phyloP scores from a whole-genome alignment of 2,797 vertebrate genomes.

The Sebastes reedi region DNA sequence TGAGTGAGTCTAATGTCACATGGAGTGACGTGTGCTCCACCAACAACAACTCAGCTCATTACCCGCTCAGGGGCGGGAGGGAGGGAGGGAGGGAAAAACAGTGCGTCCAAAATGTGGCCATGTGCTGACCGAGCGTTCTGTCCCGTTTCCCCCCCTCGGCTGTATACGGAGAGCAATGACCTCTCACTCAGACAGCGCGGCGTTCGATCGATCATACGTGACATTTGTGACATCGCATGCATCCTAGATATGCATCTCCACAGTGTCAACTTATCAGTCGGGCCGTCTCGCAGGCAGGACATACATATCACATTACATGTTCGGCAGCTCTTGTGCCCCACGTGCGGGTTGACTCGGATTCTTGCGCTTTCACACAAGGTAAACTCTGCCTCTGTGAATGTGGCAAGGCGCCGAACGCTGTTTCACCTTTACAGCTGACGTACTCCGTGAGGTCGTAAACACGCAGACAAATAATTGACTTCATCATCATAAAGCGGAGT shows the following conservation, averaged over 20 bases:
- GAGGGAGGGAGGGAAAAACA: slow-evolving; percentile 12
- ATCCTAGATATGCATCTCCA: slow-evolving; percentile 61
- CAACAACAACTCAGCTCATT: slow-evolving; percentile 77
- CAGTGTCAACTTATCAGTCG: slow-evolving; percentile 70
- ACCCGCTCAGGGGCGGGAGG: slow-evolving; percentile 55
- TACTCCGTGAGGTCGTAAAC: slow-evolving; percentile 10
- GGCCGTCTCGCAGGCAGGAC: slow-evolving; percentile 52
- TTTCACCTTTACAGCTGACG: slow-evolving; percentile 18
- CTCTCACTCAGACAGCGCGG: slow-evolving; percentile 59
- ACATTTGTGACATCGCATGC: slow-evolving; percentile 74
- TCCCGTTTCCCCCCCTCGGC: slow-evolving; percentile 39
- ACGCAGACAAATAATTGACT: slow-evolving; percentile 28
- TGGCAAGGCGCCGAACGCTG: not conserved
- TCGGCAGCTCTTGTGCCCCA: slow-evolving; percentile 24
- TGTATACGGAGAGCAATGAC: slow-evolving; percentile 70
- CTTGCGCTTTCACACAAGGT: slow-evolving; percentile 22
- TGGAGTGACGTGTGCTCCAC: slow-evolving; percentile 61
- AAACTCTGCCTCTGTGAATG: slow-evolving; percentile 24
- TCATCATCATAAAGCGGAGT: slow-evolving; percentile 17
- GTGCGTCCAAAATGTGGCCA: slow-evolving; percentile 71
- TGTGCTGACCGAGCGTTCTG: slow-evolving; percentile 78
- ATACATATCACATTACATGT: slow-evolving; percentile 64
- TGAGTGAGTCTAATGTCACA: slow-evolving; percentile 69
- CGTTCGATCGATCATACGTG: slow-evolving; percentile 70
- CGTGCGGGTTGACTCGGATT: slow-evolving; percentile 4